A percentile compares a stretch with the other conserved stretches of the same genome.
phyloP scores from a whole-genome alignment of 2,113 vertebrate species.

The Megaceryle torquata region DNA sequence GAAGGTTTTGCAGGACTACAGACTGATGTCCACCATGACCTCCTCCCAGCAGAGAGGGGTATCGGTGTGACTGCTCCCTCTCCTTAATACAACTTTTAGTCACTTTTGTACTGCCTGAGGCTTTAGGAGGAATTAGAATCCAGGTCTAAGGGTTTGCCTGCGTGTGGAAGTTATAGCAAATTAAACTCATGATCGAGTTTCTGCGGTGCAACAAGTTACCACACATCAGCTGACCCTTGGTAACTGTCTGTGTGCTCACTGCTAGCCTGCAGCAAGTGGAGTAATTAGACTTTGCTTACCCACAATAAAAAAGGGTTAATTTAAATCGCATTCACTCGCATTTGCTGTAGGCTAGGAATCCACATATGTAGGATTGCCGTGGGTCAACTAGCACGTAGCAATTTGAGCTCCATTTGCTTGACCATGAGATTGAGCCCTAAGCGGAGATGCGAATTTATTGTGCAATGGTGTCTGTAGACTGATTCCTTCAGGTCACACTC shows the following conservation, averaged over 20 bases:
- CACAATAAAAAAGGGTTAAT: slow-evolving; percentile 70
- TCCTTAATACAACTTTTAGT: not conserved
- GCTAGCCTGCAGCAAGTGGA: slow-evolving; percentile 43
- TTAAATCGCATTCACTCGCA: not conserved
- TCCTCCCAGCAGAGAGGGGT: not conserved
- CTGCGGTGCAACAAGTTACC: slow-evolving; percentile 49
- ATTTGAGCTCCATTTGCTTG: slow-evolving; percentile 34
- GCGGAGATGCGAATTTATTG: not conserved
- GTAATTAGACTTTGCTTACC: slow-evolving; percentile 60
- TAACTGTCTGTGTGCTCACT: not conserved
- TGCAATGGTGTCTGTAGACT: not conserved
- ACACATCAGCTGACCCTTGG: slow-evolving; percentile 60
- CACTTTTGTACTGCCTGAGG: slow-evolving; percentile 18
- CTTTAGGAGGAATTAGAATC: slow-evolving; percentile 7
- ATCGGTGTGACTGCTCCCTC: not conserved
- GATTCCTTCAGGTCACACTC: not conserved
- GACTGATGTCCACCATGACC: fast-evolving
- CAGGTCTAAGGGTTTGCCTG: slow-evolving; percentile 1
- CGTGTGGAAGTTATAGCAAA: slow-evolving; percentile 43
- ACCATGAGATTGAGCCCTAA: slow-evolving; percentile 15
- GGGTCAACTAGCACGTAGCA: slow-evolving; percentile 17
- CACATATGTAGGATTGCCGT: not conserved
- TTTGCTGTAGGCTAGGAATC: slow-evolving; percentile 64
- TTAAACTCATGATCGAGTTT: slow-evolving; percentile 51
- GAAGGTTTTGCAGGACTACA: fast-evolving